A percentile compares a stretch with the other conserved stretches of the same genome.
Evolutionary conservation across 2,888 invertebrate genomes (phyloP).

Genomic region (Salpingus planirostris): DNA sequence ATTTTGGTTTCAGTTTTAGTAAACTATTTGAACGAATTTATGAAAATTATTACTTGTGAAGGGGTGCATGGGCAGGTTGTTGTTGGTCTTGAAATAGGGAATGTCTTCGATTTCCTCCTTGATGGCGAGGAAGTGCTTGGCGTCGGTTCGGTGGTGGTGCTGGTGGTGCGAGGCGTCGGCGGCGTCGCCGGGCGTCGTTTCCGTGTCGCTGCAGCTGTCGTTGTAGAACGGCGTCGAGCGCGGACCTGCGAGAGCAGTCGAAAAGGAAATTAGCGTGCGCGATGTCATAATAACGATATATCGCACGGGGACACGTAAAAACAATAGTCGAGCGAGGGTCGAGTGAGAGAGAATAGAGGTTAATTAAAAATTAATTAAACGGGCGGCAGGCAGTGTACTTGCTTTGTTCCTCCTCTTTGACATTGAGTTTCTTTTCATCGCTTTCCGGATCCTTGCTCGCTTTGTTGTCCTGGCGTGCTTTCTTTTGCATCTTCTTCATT

Average conservation of each 20-base stretch:
- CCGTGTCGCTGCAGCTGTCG: conserved; percentile 46
- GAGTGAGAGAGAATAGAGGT: conserved; percentile 3
- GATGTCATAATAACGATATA: no score
- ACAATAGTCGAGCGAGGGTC: no score
- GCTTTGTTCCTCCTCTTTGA: conserved; percentile 52
- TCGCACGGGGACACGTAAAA: no score
- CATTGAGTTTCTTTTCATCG: conserved; percentile 47
- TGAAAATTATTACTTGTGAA: conserved; percentile 32
- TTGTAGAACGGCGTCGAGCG: conserved; percentile 42
- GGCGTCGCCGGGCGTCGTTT: conserved; percentile 36
- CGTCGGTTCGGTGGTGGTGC: conserved; percentile 24
- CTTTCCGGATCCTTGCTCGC: conserved; percentile 43
- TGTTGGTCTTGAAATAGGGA: conserved; percentile 28
- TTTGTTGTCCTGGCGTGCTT: conserved; percentile 50
- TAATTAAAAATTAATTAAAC: conserved; percentile 22
- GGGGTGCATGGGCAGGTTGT: conserved; percentile 25
- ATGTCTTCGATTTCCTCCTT: conserved; percentile 42
- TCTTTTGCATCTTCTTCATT: conserved; percentile 59
- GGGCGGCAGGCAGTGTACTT: conserved; percentile 31
- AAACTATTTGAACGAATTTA: no score
- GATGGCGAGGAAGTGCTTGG: conserved; percentile 36
- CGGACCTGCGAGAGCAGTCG: conserved; percentile 33
- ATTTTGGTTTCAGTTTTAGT: no score
- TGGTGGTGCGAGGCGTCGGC: conserved; percentile 30
- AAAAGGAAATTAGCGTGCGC: no score